Conservation (phyloP, 2,797 vertebrate genomes). For the Perodicticus potto region DNA sequence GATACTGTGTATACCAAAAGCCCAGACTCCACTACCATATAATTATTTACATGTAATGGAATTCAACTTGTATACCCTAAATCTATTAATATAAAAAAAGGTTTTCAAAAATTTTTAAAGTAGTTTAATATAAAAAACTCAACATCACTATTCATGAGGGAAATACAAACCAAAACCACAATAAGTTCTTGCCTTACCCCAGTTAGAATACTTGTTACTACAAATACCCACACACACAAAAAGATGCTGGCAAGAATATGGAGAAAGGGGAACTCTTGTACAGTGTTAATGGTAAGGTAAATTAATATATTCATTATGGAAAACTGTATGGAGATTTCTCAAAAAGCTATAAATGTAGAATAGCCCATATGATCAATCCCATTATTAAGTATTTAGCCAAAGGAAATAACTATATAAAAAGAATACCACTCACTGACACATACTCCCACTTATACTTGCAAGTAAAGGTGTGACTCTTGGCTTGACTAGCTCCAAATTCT, state of each 20-base stretch:
- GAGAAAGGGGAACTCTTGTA: background rate
- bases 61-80: no score
- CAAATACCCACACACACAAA: no score
- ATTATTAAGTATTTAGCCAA: background rate
- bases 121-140: background rate
- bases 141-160: background rate
- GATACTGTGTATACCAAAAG: no score
- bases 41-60: no score
- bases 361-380: background rate
- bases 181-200: background rate
- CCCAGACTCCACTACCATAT: no score
- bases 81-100: no score
- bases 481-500: no score
- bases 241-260: background rate
- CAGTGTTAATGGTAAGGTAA: background rate
- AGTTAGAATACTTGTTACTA: background rate
- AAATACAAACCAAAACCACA: background rate
- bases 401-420: background rate
- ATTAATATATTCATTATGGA: background rate
- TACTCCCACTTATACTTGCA: no score
- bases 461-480: no score
- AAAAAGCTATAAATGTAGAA: background rate
- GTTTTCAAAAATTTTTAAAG: no score
- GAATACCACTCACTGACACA: no score
- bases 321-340: background rate